phyloP scores from a whole-genome alignment of 2,888 invertebrate genomes.

The Drosophila algonquin region DNA sequence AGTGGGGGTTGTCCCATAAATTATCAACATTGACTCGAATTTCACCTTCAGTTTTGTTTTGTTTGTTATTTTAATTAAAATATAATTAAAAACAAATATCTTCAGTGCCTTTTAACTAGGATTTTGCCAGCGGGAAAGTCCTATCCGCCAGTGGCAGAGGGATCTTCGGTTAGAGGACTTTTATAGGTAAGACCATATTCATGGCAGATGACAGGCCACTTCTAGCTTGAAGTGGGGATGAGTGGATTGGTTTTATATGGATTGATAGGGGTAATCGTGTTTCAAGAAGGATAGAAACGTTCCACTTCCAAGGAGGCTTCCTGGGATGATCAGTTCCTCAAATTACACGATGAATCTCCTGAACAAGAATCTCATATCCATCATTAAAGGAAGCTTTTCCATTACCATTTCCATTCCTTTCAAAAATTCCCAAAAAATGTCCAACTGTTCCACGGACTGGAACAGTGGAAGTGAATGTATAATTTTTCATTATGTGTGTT shows the following conservation, averaged over 20 bases:
- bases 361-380: background rate
- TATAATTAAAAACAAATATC: conserved; percentile 59
- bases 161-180: background rate
- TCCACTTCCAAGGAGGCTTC: background rate
- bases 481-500: background rate
- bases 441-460: conserved; percentile 13
- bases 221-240: background rate
- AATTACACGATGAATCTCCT: background rate
- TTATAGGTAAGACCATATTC: background rate
- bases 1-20: conserved; percentile 56
- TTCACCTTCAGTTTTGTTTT: conserved; percentile 29
- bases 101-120: background rate
- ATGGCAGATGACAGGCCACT: background rate
- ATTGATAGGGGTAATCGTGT: too few species aligned
- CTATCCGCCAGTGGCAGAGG: background rate
- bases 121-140: background rate
- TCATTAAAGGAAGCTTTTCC: too few species aligned
- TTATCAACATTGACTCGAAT: conserved; percentile 60
- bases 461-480: background rate
- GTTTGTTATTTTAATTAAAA: conserved; percentile 67
- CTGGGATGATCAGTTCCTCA: background rate
- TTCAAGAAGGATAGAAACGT: too few species aligned
- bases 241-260: too few species aligned
- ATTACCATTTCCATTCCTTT: too few species aligned
- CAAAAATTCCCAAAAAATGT: background rate